Evolutionary conservation across 2,113 vertebrate genomes (phyloP), one percentile per base, ranked within the genome.

Genomic region (Lates calcarifer): DNA sequence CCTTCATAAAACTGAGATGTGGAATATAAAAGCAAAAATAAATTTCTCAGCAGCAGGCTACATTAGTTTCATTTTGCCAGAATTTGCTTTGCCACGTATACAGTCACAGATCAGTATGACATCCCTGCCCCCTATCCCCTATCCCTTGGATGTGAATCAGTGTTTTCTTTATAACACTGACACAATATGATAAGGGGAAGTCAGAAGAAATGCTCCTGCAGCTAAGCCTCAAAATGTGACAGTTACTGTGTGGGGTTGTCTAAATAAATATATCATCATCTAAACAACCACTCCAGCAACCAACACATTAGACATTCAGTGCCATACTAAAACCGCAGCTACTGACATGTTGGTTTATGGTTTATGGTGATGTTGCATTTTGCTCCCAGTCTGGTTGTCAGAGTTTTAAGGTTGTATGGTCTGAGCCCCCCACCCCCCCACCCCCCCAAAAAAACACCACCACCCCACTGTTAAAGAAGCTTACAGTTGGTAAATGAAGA

Each of bases 241-340:
- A 66, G 11, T 3, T 35, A 15, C 55, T 35, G 29, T 0, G 0
- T 39, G 5, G 33, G 17, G n/a, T n/a, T n/a, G n/a, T n/a, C 6
- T 56, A 0, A 0, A 67, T 4, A 66, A 47, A 45, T 0, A 47
- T 28, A 18, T 2, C n/a, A n/a, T n/a, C n/a, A 9, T 14, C 18
- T 15, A 2, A 56, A 67, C 3, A 33, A 4, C 68, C 0, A 10
- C 51, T 1, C 0, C 6, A 58, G 29, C 6, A 47, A 49, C 22
- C 37, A 35, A 41, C 8, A 18, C 20, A 31, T 49, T 45, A 62
- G 1, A 68, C 2, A 33, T 26, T 24, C 6, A 8, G 26, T 47
- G 49, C 1, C 28, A 20, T 28, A 12, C 20, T 10, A 18, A 20
- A 1, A 24, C 5, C 5, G 2, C 39, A 17, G 43, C 17, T 14